Evolutionary conservation across 2,797 vertebrate species (phyloP), one percentile per base, ranked within the genome.

Genomic region (Emydoidea blandingii): DNA sequence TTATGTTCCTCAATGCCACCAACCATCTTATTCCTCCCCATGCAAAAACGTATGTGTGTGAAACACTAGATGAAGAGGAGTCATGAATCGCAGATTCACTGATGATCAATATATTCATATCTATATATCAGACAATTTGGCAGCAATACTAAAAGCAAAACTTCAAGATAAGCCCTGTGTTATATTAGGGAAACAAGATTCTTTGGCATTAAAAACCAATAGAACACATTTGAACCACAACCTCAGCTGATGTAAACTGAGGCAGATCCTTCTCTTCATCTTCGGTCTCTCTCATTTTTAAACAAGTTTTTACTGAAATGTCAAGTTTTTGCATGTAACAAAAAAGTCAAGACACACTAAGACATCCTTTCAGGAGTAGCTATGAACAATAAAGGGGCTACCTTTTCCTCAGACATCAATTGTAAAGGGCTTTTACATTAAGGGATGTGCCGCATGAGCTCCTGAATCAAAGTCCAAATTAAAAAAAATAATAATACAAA

Each of bases 101-200:
- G 31, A 74, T 4, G 41, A 59, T 0, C 6, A 29, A 0, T 2
- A 10, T 0, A 0, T 56, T 74, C 78, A 6, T 0, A 0, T 59
- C 8, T 29, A 29, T 47, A 31, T 7, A 78, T 31, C 16, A 44
- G 25, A 57, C 81, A 31, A 62, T 94, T 44, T 21, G 44, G 78
- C 37, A 91, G 79, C 3, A 5, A 0, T 2, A 44, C 3, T 50
- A 79, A 86, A 90, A 54, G 25, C 41, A 87, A 79, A 88, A 52
- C 3, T 85, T 62, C 79, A 4, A 31, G 74, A 19, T 49, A 78
- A 47, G 31, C 37, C 53, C 79, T 16, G 14, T 31, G 37, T 78
- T 31, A 47, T 78, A 78, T 49, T 78, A 47, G 44, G 37, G 44
- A 78, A 78, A 44, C 27, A 47, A 31, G 44, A 49, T 47, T 16